These are phyloP conservation scores for Aphrocallistes beatrix DNA, from an alignment of 37 sponge, comb jelly and placozoan genomes.

Conservation along the genomic window DNA sequence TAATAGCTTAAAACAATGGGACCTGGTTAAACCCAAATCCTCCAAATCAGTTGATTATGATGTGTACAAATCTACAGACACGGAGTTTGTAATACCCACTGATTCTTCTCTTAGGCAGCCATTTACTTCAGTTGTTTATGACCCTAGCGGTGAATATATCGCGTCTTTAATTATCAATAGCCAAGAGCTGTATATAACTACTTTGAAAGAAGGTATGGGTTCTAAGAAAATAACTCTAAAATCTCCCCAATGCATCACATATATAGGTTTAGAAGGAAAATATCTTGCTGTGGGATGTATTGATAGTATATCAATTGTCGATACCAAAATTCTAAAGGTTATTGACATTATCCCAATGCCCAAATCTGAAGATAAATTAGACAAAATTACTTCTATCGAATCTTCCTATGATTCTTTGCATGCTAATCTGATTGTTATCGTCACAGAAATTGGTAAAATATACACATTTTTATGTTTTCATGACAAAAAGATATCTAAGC, in stretches of 20 bases:
- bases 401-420: not conserved
- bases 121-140: not conserved
- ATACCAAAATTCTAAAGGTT: not conserved
- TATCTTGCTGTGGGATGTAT: not conserved
- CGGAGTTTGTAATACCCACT: not conserved
- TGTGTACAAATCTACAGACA: not conserved
- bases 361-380: not conserved
- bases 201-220: slow-evolving; percentile 13
- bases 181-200: not conserved
- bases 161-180: not conserved
- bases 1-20: not conserved
- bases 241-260: not conserved
- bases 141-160: not conserved
- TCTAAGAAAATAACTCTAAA: not conserved
- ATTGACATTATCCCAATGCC: not conserved
- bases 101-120: not conserved
- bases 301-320: not conserved
- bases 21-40: not conserved
- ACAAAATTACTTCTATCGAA: not conserved
- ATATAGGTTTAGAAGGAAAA: not conserved
- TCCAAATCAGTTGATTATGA: not conserved
- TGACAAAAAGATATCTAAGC: not conserved
- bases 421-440: not conserved
- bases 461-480: not conserved
- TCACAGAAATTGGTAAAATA: not conserved